Evolutionary conservation across 2,888 invertebrate species (phyloP).

Genomic region (Scaptomyza cyrtandrae): DNA sequence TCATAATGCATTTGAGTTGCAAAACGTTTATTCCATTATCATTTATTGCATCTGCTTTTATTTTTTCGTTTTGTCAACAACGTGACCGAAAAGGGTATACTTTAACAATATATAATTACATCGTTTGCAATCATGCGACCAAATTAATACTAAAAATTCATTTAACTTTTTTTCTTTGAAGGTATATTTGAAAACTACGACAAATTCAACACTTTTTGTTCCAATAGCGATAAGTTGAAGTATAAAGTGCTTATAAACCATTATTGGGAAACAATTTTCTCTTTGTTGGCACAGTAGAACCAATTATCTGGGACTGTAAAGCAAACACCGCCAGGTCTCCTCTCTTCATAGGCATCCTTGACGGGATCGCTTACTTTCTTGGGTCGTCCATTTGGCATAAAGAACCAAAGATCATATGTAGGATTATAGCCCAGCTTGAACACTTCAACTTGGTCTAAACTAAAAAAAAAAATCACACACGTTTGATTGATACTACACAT

Average conservation of each 20-base stretch:
- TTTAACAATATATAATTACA: not conserved
- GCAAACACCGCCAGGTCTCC: slow-evolving; percentile 55
- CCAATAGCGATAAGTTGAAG: not conserved
- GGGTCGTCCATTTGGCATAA: slow-evolving; percentile 58
- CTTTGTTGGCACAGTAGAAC: slow-evolving; percentile 41
- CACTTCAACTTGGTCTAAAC: not conserved
- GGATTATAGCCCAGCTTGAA: slow-evolving; percentile 53
- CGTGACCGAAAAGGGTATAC: slow-evolving; percentile 1
- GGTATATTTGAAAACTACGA: slow-evolving; percentile 3
- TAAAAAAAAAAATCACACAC: not conserved
- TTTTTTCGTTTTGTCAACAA: not conserved
- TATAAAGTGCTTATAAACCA: too few relatives aligned
- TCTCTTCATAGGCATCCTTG: slow-evolving; percentile 44
- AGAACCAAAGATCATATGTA: slow-evolving; percentile 70
- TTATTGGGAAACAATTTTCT: slow-evolving; percentile 6
- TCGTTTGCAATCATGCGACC: not conserved
- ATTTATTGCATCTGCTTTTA: slow-evolving; percentile 1
- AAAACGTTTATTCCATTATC: not conserved
- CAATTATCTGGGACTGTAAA: slow-evolving; percentile 28
- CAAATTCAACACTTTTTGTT: not conserved
- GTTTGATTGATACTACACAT: not conserved
- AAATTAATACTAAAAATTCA: not conserved
- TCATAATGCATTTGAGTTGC: not conserved
- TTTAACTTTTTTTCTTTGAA: not conserved
- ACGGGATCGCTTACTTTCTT: slow-evolving; percentile 16